phyloP scores from a whole-genome alignment of 1,140 invertebrate genomes.

The Pissodes strobi region DNA sequence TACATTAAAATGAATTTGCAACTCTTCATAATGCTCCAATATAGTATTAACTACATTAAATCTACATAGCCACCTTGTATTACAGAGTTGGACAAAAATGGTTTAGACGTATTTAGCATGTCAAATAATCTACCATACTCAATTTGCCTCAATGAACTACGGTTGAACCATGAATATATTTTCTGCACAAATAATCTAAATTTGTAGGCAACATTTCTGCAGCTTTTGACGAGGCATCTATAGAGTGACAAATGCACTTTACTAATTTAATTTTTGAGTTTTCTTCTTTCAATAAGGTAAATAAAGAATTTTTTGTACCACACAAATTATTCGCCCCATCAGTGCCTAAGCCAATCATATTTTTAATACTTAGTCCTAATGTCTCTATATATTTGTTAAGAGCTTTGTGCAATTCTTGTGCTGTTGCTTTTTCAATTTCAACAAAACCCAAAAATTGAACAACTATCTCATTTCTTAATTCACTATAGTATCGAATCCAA shows the following conservation, averaged over 20 bases:
- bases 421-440: not conserved
- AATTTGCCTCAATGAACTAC: not conserved
- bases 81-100: too few species aligned
- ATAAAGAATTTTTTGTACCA: not conserved
- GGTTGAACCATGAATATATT: not conserved
- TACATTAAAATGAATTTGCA: too few species aligned
- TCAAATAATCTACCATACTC: not conserved
- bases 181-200: not conserved
- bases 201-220: not conserved
- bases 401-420: not conserved
- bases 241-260: not conserved
- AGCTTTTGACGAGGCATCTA: not conserved
- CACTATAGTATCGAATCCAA: conserved; percentile 2
- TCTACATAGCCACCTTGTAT: too few species aligned
- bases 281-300: not conserved
- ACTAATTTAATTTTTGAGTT: not conserved
- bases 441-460: not conserved
- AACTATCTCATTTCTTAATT: not conserved
- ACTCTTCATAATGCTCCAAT: too few species aligned
- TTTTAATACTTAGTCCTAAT: conserved; percentile 2
- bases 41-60: too few species aligned
- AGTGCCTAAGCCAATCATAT: conserved; percentile 2
- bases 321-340: not conserved
- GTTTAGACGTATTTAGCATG: not conserved
- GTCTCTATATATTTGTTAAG: not conserved